Evolutionary conservation across 2,888 invertebrate genomes (phyloP), one percentile per base, ranked within the genome.

Genomic region (Laspeyria flexula): DNA sequence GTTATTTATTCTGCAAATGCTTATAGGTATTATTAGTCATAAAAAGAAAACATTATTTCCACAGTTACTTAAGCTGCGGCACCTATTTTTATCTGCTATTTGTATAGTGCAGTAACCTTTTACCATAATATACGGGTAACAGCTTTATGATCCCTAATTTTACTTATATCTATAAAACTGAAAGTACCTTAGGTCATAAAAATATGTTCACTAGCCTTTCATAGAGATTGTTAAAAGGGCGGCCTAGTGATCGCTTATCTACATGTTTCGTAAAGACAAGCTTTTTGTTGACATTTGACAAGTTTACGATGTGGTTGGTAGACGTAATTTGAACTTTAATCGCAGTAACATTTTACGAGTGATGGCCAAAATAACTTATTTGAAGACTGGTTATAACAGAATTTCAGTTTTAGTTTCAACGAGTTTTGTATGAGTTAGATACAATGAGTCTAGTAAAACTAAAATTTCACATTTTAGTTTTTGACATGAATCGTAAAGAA

Each of bases 181-280:
- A 52, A 54, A 62, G 54, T 47, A 59, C 51, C 59, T 52, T 55
- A 66, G 51, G 48, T 49, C 59, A 50, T 65, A 65, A 62, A 65
- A n/a, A n/a, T n/a, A 51, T 56, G 59, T 62, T 63, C 52, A 54
- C 51, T 52, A 56, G 43, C 34, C 53, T 49, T 65, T 61, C 55
- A 54, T 49, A 53, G 37, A 41, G 43, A 52, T 53, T 43, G 48
- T 59, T 65, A 55, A 50, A 42, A 35, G 61, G 49, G 52, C 48
- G 33, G 45, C 35, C 35, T 41, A 31, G 34, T 45, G 59, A 47
- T 48, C 52, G 37, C 46, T 56, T 53, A 55, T 57, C 47, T 60
- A 43, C 43, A 53, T 52, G 50, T 55, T 56, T 40, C 31, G 35
- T 55, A 41, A 46, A 55, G 38, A 51, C 44, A 42, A 41, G 47